phyloP scores from a whole-genome alignment of 1,140 invertebrate species.

The Drosophila teissieri region DNA sequence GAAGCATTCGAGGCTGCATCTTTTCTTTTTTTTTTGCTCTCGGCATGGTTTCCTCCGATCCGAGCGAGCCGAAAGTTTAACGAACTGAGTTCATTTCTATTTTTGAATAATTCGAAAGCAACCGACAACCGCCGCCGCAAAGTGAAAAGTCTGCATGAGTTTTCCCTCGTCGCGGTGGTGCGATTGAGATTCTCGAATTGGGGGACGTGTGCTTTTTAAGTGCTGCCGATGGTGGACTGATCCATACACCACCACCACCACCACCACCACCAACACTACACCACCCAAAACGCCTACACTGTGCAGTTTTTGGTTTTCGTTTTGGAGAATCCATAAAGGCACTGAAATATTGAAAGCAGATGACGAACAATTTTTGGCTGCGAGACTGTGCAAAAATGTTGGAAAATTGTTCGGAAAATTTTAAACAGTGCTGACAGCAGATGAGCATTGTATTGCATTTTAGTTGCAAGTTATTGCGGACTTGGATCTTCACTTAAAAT shows the following conservation, averaged over 20 bases:
- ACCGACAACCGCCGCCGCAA: constrained; percentile 34
- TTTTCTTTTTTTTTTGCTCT: constrained; percentile 5
- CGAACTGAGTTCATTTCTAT: constrained; percentile 85
- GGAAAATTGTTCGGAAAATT: constrained; percentile 11
- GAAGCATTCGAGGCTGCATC: constrained; percentile 46
- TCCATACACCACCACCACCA: constrained; percentile 26
- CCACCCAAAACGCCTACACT: constrained; percentile 62
- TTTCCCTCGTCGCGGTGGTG: constrained; percentile 48
- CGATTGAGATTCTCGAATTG: constrained; percentile 10
- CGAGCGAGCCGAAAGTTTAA: constrained; percentile 77
- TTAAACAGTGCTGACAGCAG: constrained; percentile 2
- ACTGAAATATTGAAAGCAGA: constrained; percentile 54
- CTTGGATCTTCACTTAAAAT: no score
- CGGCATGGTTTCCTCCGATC: constrained; percentile 68
- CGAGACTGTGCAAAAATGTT: constrained; percentile 34
- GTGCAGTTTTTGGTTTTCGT: constrained; percentile 63
- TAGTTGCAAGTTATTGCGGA: neutral
- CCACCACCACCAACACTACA: neutral
- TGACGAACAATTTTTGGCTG: constrained; percentile 52
- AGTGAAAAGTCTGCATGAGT: constrained; percentile 80
- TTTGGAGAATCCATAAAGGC: constrained; percentile 56
- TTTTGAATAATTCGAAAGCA: constrained; percentile 82
- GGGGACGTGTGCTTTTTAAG: constrained; percentile 63
- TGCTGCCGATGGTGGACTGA: constrained; percentile 51
- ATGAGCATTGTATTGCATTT: constrained; percentile 13